Base-by-base conservation (phyloP, 2,888 invertebrate species). In the Panzeria rudis region DNA sequence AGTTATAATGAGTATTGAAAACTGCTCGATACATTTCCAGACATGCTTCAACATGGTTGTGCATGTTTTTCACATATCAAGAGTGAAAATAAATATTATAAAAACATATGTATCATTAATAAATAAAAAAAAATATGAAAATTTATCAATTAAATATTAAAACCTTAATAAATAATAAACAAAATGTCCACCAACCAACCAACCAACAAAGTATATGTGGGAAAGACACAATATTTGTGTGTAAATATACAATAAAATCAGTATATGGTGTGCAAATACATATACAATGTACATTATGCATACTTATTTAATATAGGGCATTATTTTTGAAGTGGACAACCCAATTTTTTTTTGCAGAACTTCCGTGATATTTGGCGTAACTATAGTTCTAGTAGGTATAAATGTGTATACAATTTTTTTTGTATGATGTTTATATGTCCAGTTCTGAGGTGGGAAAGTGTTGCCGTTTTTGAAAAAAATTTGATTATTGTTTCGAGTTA, bases 111-210 rank as follows among this genome's bases (percentile, higher is more conserved):
- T 17, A 50, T 5, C 35, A 64, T 9, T 9, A 35, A 9, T 4
- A 54, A 23, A 56, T 20, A 47, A 15, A 75, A 61, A 76, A 47
- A 47, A 6, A 50, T 78, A 62, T 44, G 71, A 76, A 72, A 82
- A 71, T 69, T 71, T 82, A 75, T 82, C 78, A 82, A 85, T 85
- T 85, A 79, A 79, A 82, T 85, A 79, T 85, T 85, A 82, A 85
- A 85, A 85, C 73, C 75, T 85, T 85, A 78, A 85, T 85, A 85
- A 85, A 85, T 85, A 84, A 79, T 75, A 79, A 78, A 85, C 69
- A 84, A 75, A 85, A 73, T 82, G 64, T 78, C 85, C 82, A 72
- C 75, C 75, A 52, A 82, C 20, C 44, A 52, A 82, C 20, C 44
- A 54, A 66, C 25, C 72, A 59, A 72, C 23, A 71, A 52, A 59